phyloP scores from a whole-genome alignment of 2,113 vertebrate genomes.

The Cyphomyrus plagiostoma region DNA sequence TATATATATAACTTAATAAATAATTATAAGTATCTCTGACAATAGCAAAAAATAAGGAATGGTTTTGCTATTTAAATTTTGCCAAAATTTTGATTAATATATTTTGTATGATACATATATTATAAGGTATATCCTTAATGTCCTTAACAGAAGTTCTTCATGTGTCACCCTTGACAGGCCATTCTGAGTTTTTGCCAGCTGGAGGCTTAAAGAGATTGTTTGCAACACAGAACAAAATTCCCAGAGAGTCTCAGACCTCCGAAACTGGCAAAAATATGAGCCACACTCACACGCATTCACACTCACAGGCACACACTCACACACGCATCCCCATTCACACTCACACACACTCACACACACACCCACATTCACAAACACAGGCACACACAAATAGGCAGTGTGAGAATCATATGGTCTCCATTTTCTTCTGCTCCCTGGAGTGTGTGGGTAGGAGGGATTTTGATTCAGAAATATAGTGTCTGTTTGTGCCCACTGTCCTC shows the following conservation, averaged over 20 bases:
- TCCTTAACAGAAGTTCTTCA: neutral
- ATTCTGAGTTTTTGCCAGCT: neutral
- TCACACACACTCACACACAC: neutral
- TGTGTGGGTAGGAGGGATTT: slow-evolving; percentile 19
- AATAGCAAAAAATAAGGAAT: neutral
- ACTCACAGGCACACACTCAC: neutral
- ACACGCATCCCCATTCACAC: neutral
- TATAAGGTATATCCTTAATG: neutral
- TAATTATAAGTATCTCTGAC: neutral
- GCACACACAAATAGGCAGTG: slow-evolving; percentile 33
- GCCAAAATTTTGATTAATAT: neutral
- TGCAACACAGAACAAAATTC: neutral
- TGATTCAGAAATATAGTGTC: slow-evolving; percentile 28
- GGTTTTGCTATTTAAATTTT: neutral
- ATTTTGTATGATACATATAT: neutral
- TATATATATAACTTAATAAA: neutral
- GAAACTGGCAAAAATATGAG: neutral
- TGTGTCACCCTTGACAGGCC: neutral
- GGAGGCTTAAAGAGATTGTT: neutral
- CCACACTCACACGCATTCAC: neutral
- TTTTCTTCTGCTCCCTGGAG: slow-evolving; percentile 42
- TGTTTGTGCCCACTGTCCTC: slow-evolving; percentile 26
- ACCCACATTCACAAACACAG: neutral
- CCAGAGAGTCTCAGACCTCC: neutral
- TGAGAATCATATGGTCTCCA: slow-evolving; percentile 53